Percentiles rank a stretch among this genome's conserved stretches.
phyloP scores from a whole-genome alignment of 2,113 vertebrate species.

The Uropsilus gracilis region DNA sequence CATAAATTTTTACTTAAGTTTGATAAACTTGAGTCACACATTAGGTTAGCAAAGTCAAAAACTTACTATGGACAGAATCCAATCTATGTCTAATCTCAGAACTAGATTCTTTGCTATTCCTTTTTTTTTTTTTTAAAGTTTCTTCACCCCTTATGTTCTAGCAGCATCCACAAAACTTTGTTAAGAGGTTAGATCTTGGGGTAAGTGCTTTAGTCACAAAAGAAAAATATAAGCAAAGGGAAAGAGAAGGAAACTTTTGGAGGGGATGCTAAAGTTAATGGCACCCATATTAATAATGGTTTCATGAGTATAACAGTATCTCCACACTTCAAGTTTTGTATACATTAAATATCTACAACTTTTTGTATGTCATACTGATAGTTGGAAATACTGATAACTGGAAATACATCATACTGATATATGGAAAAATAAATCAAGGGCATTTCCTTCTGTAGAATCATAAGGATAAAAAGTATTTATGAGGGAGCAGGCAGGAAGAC shows the following conservation, averaged over 20 bases:
- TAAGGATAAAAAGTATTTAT: not conserved
- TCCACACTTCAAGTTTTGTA: not conserved
- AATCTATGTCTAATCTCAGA: not conserved
- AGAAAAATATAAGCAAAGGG: not conserved
- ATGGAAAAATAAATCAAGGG: not conserved
- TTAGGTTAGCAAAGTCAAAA: not conserved
- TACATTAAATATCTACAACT: not conserved
- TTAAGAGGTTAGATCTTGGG: not conserved
- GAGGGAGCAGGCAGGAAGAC: not conserved
- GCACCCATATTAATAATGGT: not conserved
- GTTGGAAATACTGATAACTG: too few relatives aligned
- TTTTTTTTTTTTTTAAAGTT: conserved; percentile 11
- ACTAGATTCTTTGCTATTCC: not conserved
- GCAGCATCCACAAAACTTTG: not conserved
- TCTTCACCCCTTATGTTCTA: not conserved
- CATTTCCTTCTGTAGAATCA: not conserved
- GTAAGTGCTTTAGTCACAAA: not conserved
- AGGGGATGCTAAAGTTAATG: not conserved
- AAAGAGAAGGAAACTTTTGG: not conserved
- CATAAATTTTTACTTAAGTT: not conserved
- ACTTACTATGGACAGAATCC: not conserved
- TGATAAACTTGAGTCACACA: not conserved
- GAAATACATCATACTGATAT: too few relatives aligned
- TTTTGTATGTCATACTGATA: not conserved
- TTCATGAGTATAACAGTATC: not conserved